These are phyloP conservation scores for Kryptolebias ocellatus DNA, from an alignment of 2,797 vertebrate species.

Conservation along the genomic window DNA sequence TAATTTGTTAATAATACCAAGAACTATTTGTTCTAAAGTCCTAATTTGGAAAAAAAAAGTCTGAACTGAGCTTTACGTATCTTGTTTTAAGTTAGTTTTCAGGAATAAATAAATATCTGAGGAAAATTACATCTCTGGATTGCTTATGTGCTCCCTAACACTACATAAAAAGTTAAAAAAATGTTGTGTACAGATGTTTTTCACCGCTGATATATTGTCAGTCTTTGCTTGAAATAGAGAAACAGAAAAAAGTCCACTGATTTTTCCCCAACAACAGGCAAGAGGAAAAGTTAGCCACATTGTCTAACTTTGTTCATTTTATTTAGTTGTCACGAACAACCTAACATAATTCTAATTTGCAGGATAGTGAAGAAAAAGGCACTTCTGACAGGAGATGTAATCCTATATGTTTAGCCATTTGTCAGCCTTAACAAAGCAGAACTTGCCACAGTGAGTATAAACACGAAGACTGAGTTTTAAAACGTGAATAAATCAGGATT, in stretches of 20 bases:
- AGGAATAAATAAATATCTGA: slow-evolving; percentile 39
- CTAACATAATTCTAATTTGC: slow-evolving; percentile 47
- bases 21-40: too few species aligned
- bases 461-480: slow-evolving; percentile 54
- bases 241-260: slow-evolving; percentile 11
- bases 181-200: background rate
- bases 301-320: slow-evolving; percentile 50
- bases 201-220: slow-evolving; percentile 29
- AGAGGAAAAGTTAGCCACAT: slow-evolving; percentile 35
- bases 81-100: background rate
- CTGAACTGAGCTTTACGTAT: background rate
- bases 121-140: slow-evolving; percentile 54
- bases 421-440: slow-evolving; percentile 66
- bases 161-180: slow-evolving; percentile 43
- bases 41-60: too few species aligned
- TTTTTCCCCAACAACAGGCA: slow-evolving; percentile 30
- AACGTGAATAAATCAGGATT: slow-evolving; percentile 46
- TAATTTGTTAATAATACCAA: too few species aligned
- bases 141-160: slow-evolving; percentile 20
- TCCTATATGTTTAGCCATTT: slow-evolving; percentile 56
- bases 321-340: slow-evolving; percentile 63
- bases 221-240: slow-evolving; percentile 36
- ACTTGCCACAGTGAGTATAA: slow-evolving; percentile 58
- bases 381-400: slow-evolving; percentile 60
- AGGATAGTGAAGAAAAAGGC: slow-evolving; percentile 22